Evolutionary conservation across 2,888 invertebrate species (phyloP), one percentile per base, ranked within the genome.

Genomic region (Macroteleia sp.): DNA sequence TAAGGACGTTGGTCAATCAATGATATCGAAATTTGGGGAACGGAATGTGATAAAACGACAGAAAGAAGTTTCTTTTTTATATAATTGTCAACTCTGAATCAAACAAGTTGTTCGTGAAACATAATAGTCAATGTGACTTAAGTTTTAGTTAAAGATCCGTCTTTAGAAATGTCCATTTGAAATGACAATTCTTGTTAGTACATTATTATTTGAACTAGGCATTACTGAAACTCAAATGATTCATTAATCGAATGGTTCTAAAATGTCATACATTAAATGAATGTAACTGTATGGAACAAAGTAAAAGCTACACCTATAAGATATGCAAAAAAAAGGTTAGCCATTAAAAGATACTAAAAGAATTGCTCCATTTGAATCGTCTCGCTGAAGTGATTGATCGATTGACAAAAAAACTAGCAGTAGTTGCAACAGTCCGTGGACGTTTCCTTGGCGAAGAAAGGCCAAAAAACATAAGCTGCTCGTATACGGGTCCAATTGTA

Each of bases 401-500:
- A 59, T 46, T 57, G 46, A 59, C 34, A 52, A 50, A 41, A n/a
- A 41, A 64, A 52, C 20, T 44, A 16, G 52, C 42, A 52, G 52
- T 22, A 42, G 42, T 64, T 64, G 52, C 64, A 42, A 64, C 41
- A 42, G 64, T 20, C 32, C 50, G 67, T 46, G 28, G 44, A 67
- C 22, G 48, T 46, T 46, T 70, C 39, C 39, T 28, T 10, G 44
- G n/a, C 52, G 36, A 70, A 39, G 61, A 54, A 61, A 25, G 59
- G 20, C 44, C 25, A 41, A 70, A 70, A 79, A 79, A 79, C 70
- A 70, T 61, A 61, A 50, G 70, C 74, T 41, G 36, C 59, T 64
- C 57, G 56, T 56, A 61, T 66, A 66, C 41, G 54, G 59, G 75
- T 46, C 70, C 79, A 75, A 79, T 79, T 62, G 71, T 71, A 36